A percentile compares a stretch with the other conserved stretches of the same genome.
These are phyloP conservation scores for Phylloscopus whistleri DNA, from an alignment of 2,113 vertebrate genomes.

Conservation along the genomic window DNA sequence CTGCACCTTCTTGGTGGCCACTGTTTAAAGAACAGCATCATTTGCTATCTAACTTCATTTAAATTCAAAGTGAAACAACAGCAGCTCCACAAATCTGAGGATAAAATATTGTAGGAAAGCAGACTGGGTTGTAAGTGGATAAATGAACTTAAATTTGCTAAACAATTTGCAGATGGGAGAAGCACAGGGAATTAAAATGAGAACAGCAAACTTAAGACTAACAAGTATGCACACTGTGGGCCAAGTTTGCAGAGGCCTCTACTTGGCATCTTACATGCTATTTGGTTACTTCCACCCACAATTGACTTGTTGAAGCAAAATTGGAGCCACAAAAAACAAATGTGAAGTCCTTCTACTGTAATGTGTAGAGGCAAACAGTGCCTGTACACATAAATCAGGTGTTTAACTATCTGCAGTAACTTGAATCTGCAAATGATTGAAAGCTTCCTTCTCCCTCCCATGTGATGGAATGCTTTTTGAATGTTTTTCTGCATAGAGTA, in stretches of 20 bases:
- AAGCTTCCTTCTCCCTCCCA: conserved; percentile 18
- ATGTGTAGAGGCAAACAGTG: background rate
- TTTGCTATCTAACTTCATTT: background rate
- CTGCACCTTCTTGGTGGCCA: background rate
- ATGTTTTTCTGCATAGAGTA: background rate
- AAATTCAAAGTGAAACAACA: background rate
- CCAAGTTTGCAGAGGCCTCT: conserved; percentile 57
- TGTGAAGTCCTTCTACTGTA: background rate
- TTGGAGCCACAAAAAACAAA: conserved; percentile 45
- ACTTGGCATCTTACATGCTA: background rate
- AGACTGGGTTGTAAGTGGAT: background rate
- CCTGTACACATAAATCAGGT: conserved; percentile 48
- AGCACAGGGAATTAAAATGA: conserved; percentile 27
- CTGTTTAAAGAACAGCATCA: background rate
- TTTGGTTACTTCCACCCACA: conserved; percentile 54
- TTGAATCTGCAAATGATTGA: conserved; percentile 21
- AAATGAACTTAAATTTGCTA: conserved; percentile 30
- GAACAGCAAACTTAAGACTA: conserved; percentile 17
- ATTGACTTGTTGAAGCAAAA: conserved; percentile 47
- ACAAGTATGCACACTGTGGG: background rate
- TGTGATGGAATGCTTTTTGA: background rate
- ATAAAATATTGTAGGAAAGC: conserved; percentile 6
- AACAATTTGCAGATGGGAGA: conserved; percentile 50
- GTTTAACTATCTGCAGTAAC: conserved; percentile 26
- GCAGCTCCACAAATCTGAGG: background rate